Evolutionary conservation across 2,888 invertebrate genomes (phyloP), one percentile per base, ranked within the genome.

Genomic region (Lathronympha strigana): DNA sequence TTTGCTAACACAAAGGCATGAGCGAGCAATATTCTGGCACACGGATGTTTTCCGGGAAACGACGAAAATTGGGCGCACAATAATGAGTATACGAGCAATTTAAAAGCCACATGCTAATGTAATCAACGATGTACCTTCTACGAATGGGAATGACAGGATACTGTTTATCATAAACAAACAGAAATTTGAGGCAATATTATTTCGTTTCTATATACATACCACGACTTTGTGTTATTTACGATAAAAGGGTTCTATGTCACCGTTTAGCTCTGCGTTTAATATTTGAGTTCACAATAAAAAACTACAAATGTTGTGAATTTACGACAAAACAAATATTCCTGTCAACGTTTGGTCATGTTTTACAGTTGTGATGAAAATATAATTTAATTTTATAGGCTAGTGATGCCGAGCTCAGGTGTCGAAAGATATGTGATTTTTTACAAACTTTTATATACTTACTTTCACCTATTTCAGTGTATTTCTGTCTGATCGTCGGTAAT

Each of bases 301-400:
- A 15, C 15, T 1, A 36, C 25, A 54, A 19, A 38, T 17, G 23
- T 15, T 21, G 17, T n/a, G 1, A 21, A 31, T 31, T 51, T 47
- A 47, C 45, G 33, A 53, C 25, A 36, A 15, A 61, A 45, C 45
- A 61, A 28, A 47, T 47, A 47, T 45, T 53, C 19, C 62, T 55
- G 62, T 55, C 54, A 38, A 47, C 54, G 23, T 5, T n/a, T 28
- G 47, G 54, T 49, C 47, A 62, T 13, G 50, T 45, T 57, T 21
- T 15, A 54, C 13, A 15, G 15, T 54, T 4, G 17, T 13, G 19
- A 21, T 50, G 31, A 28, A 50, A 28, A 1, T 31, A 17, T 17
- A 17, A 28, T 50, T 17, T 31, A 50, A 17, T 15, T 50, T 17
- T 31, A 50, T 50, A 11, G 9, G 17, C 17, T 28, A 23, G 23